Evolutionary conservation across 2,888 invertebrate genomes (phyloP).

Genomic region (Andrena bucephala): DNA sequence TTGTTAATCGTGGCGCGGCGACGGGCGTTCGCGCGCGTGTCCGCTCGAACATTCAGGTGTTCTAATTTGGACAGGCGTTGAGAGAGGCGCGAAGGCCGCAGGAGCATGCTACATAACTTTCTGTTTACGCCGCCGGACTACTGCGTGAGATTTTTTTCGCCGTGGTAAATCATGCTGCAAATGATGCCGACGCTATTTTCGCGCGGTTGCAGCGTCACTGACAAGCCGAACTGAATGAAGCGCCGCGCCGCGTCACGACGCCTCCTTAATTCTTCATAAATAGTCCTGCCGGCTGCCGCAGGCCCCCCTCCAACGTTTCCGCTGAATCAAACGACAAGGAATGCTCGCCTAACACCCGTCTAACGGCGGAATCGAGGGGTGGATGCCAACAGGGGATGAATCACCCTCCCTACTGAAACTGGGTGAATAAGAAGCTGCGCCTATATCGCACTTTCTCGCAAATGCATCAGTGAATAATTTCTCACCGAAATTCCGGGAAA

Average conservation of each 20-base stretch:
- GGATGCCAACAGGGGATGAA: constrained; percentile 25
- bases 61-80: constrained; percentile 41
- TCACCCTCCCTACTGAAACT: constrained; percentile 12
- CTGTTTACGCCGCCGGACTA: constrained; percentile 27
- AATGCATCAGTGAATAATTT: neutral
- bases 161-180: constrained; percentile 45
- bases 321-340: constrained; percentile 61
- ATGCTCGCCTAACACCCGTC: constrained; percentile 28
- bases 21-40: neutral
- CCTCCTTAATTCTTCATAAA: constrained; percentile 71
- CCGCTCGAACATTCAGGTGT: constrained; percentile 42
- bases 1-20: constrained; percentile 18
- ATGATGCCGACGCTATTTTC: constrained; percentile 69
- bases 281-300: constrained; percentile 49
- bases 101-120: constrained; percentile 35
- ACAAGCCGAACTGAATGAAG: constrained; percentile 62
- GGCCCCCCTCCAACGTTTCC: constrained; percentile 44
- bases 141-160: constrained; percentile 36
- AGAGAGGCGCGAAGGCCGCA: constrained; percentile 44
- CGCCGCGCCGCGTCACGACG: constrained; percentile 61
- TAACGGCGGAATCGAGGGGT: neutral
- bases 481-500: neutral
- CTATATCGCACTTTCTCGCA: neutral
- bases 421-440: constrained; percentile 1
- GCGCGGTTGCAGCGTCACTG: constrained; percentile 61